phyloP scores from a whole-genome alignment of 2,797 vertebrate species.

The Spizella passerina region DNA sequence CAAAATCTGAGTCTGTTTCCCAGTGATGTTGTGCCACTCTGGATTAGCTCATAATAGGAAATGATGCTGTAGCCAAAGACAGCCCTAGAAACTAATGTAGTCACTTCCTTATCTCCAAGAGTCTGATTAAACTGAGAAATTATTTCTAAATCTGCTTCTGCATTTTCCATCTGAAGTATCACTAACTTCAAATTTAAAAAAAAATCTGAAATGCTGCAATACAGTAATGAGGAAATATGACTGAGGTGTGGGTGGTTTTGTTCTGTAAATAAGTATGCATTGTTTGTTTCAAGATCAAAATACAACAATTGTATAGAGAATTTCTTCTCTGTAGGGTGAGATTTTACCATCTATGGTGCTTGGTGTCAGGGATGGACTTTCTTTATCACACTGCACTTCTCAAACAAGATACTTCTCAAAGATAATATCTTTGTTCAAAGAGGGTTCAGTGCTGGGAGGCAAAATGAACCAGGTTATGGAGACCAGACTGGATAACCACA shows the following conservation, averaged over 20 bases:
- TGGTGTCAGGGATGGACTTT: not conserved
- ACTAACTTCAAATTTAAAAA: not conserved
- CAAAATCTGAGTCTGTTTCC: not conserved
- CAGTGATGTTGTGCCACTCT: not conserved
- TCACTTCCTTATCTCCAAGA: constrained; percentile 29
- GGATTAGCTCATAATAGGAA: not conserved
- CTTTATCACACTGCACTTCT: not conserved
- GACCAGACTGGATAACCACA: not conserved
- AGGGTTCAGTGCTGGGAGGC: not conserved
- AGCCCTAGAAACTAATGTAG: not conserved
- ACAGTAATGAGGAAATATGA: not conserved
- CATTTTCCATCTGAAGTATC: not conserved
- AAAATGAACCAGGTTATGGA: not conserved
- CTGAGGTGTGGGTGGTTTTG: not conserved
- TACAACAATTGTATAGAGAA: not conserved
- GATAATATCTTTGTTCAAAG: not conserved
- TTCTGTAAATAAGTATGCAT: not conserved
- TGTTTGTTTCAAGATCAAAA: not conserved
- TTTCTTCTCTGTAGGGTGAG: not conserved
- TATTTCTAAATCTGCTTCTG: constrained; percentile 27
- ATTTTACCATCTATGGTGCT: not conserved
- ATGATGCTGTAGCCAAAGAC: not conserved
- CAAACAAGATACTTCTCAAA: not conserved
- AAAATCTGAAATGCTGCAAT: not conserved
- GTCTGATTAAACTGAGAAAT: constrained; percentile 21